Evolutionary conservation across 2,113 vertebrate genomes (phyloP), one percentile per base, ranked within the genome.

Genomic region (Toxostoma redivivum): DNA sequence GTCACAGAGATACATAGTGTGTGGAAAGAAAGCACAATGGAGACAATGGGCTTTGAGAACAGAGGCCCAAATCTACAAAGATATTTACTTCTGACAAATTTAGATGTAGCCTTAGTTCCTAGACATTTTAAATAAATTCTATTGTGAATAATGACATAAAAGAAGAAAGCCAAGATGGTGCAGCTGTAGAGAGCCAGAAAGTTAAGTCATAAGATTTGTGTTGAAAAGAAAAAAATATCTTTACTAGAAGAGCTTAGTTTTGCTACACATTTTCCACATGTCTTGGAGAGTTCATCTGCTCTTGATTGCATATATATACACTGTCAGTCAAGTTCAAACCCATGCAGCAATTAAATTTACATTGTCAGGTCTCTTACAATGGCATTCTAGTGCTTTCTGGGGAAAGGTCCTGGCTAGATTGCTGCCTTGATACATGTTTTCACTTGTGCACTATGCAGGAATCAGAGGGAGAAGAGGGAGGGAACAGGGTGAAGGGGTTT

Each of bases 291-390:
- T 53, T 86, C 21, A 38, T 47, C 38, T 88, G 33, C 12, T 74
- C 71, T 79, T 66, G 9, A 18, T 21, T 65, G 33, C 1, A 0
- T 64, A 20, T 54, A 18, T 47, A 17, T 5, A 1, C 1, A 1
- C 7, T 58, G 30, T 22, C 25, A 86, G 38, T 84, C 27, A 18
- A 44, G 33, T 78, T 35, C 76, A 94, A 58, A 84, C 3, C 13
- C 37, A 65, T 33, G 13, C 21, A 71, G 21, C 5, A 82, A 27
- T 60, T 56, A 76, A 76, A 83, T 77, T 57, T 53, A 57, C 10
- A 37, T n/a, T 5, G 2, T 60, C 40, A 56, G 2, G 8, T 40
- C 14, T 67, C 44, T 40, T 60, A 53, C 5, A 38, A 1, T 37
- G 30, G 16, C 54, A 23, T 92, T 92, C 25, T 72, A 20, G 13